A percentile compares a stretch with the other conserved stretches of the same genome.
phyloP scores from a whole-genome alignment of 2,113 vertebrate genomes.

The Tachysurus vachellii region DNA sequence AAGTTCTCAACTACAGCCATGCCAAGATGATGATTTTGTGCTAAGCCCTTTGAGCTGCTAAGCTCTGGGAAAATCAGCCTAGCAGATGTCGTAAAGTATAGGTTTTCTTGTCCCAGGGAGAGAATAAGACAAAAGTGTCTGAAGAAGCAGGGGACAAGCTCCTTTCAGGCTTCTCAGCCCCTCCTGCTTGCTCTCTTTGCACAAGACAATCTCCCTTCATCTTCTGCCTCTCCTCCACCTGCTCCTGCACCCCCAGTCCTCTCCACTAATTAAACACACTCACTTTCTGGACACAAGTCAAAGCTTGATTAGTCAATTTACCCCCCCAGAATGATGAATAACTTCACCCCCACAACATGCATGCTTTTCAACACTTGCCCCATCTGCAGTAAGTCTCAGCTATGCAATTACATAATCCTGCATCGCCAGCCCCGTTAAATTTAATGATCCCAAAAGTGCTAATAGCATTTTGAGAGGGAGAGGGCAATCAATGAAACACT shows the following conservation, averaged over 20 bases:
- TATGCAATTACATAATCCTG: conserved; percentile 44
- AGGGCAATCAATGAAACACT: conserved; percentile 40
- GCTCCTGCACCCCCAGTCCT: conserved; percentile 41
- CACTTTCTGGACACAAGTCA: conserved; percentile 54
- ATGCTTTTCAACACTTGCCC: conserved; percentile 31
- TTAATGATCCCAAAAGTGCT: conserved; percentile 51
- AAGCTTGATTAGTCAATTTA: conserved; percentile 46
- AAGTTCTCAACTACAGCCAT: conserved; percentile 18
- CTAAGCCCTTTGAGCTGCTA: conserved; percentile 50
- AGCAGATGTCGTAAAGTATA: conserved; percentile 59
- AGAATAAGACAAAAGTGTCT: conserved; percentile 56
- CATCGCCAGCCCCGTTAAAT: conserved; percentile 42
- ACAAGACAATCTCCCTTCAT: conserved; percentile 56
- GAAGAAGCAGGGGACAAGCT: conserved; percentile 44
- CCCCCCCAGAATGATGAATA: conserved; percentile 39
- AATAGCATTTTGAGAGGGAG: conserved; percentile 48
- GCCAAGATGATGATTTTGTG: conserved; percentile 41
- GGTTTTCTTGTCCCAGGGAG: conserved; percentile 48
- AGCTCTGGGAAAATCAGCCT: conserved; percentile 57
- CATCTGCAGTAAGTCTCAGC: conserved; percentile 39
- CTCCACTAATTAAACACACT: conserved; percentile 56
- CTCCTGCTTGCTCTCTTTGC: conserved; percentile 46
- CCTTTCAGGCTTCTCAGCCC: conserved; percentile 49
- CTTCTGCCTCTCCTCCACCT: conserved; percentile 55
- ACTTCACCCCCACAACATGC: conserved; percentile 19